A percentile compares a stretch with the other conserved stretches of the same genome.
Evolutionary conservation across 2,888 invertebrate genomes (phyloP).

Genomic region (Sabatieria punctata): DNA sequence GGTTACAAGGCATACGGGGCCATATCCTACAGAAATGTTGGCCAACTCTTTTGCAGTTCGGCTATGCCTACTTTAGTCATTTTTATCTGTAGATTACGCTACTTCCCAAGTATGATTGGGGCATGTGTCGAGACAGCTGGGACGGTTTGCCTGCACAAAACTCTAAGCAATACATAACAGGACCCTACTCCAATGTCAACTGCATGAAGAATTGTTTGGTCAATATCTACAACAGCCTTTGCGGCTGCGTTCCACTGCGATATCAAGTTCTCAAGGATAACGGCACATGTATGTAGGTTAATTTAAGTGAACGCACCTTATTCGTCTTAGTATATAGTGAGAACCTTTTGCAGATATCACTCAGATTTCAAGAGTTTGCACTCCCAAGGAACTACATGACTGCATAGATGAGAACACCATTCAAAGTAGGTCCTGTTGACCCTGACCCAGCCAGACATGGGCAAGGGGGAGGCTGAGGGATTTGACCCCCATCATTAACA

Average conservation of each 20-base stretch:
- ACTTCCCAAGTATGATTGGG: constrained; percentile 17
- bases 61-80: background rate
- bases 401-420: constrained; percentile 5
- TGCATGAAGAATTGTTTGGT: constrained; percentile 15
- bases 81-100: constrained; percentile 14
- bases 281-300: too few species aligned
- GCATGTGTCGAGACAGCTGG: constrained; percentile 15
- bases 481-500: too few species aligned
- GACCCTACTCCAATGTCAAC: constrained; percentile 5
- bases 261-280: constrained; percentile 3
- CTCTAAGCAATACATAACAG: background rate
- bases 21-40: constrained; percentile 16
- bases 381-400: constrained; percentile 8
- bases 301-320: too few species aligned
- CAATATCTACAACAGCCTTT: constrained; percentile 9
- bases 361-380: constrained; percentile 8
- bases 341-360: too few species aligned
- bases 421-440: too few species aligned
- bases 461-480: too few species aligned
- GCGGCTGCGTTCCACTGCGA: constrained; percentile 15
- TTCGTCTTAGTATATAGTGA: too few species aligned
- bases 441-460: too few species aligned
- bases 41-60: background rate
- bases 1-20: constrained; percentile 14
- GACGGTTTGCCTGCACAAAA: too few species aligned